Evolutionary conservation across 2,888 invertebrate genomes (phyloP).

Genomic region (Epirrhoe alternata): DNA sequence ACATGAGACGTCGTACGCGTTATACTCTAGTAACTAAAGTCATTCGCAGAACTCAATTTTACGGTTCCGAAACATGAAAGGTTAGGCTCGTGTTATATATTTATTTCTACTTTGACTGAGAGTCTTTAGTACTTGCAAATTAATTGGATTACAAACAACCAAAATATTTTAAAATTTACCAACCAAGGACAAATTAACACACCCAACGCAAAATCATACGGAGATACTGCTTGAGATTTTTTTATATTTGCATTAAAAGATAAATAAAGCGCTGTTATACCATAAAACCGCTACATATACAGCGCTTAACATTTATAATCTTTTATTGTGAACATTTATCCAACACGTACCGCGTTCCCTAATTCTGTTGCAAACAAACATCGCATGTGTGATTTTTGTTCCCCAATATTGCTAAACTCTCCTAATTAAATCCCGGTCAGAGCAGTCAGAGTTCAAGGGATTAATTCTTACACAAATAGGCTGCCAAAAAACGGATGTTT

Average conservation of each 20-base stretch:
- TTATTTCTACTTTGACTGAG: too few species aligned
- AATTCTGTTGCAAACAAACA: constrained; percentile 41
- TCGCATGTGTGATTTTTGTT: constrained; percentile 35
- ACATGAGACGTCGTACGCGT: too few species aligned
- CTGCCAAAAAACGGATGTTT: background rate
- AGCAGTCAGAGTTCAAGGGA: constrained; percentile 27
- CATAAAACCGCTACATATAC: background rate
- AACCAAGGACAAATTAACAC: too few species aligned
- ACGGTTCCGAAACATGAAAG: too few species aligned
- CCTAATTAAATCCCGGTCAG: constrained; percentile 55
- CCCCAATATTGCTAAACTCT: constrained; percentile 50
- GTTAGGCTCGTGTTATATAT: too few species aligned
- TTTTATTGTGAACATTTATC: constrained; percentile 37
- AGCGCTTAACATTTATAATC: constrained; percentile 24
- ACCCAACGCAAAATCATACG: too few species aligned
- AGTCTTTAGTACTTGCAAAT: too few species aligned
- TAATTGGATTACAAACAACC: too few species aligned
- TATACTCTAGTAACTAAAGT: too few species aligned
- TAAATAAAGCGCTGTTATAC: background rate
- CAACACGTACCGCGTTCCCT: constrained; percentile 36
- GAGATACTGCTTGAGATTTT: too few species aligned
- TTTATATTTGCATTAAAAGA: background rate
- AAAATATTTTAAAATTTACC: too few species aligned
- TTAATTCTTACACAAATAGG: constrained; percentile 24
- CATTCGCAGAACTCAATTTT: too few species aligned